Conservation (phyloP, 2,888 invertebrate genomes). For the Marronus borbonicus region DNA sequence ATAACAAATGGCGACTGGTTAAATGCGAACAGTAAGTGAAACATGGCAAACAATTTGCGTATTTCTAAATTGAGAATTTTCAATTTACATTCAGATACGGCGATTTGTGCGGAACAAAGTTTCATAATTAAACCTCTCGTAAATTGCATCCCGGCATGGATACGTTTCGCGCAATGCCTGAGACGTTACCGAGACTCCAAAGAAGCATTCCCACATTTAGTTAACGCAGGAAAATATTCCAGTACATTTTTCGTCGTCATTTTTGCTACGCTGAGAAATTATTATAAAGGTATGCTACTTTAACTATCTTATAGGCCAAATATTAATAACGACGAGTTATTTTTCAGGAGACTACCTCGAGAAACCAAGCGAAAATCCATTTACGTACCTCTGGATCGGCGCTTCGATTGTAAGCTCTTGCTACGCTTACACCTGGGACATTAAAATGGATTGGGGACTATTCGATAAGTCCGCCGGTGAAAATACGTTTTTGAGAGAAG, state of each 20-base stretch:
- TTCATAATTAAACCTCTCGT: conserved; percentile 77
- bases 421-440: conserved; percentile 90
- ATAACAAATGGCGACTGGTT: conserved; percentile 75
- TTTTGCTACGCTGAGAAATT: conserved; percentile 71
- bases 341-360: conserved; percentile 69
- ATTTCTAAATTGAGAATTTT: no score
- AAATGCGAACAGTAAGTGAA: conserved; percentile 68
- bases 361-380: conserved; percentile 75
- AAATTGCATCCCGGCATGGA: conserved; percentile 87
- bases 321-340: not conserved
- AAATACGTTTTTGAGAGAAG: conserved; percentile 82
- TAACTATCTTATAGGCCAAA: not conserved
- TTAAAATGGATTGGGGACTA: conserved; percentile 92
- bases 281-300: conserved; percentile 63
- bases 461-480: conserved; percentile 84
- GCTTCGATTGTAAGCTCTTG: conserved; percentile 80
- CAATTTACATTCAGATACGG: conserved; percentile 66
- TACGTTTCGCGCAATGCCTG: conserved; percentile 88
- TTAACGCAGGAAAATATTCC: conserved; percentile 88
- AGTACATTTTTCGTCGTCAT: conserved; percentile 82
- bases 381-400: conserved; percentile 81
- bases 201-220: conserved; percentile 85
- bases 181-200: conserved; percentile 86
- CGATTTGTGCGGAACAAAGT: conserved; percentile 71
- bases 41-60: not conserved